Conservation (phyloP, 2,888 invertebrate species). For the Thera britannica region DNA sequence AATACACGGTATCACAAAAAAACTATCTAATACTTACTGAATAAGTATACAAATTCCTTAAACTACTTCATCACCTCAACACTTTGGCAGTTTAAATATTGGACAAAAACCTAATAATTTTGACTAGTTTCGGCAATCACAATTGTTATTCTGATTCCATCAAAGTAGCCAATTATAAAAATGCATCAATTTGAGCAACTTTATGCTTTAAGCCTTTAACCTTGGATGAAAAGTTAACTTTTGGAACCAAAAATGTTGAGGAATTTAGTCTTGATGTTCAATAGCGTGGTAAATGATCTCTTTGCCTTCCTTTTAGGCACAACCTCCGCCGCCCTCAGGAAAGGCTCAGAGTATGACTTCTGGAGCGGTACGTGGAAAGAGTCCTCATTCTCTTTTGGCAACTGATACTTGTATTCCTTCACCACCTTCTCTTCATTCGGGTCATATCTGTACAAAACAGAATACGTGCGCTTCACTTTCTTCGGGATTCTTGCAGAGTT, state of each 20-base stretch:
- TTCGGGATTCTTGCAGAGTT: conserved; percentile 64
- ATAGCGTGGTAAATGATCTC: conserved; percentile 75
- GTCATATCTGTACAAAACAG: conserved; percentile 78
- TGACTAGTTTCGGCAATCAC: conserved; percentile 54
- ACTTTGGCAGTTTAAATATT: conserved; percentile 15
- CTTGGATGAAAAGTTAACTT: conserved; percentile 57
- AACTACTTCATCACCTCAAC: conserved; percentile 21
- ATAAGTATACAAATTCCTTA: conserved; percentile 40
- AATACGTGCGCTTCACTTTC: conserved; percentile 79
- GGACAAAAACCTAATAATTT: conserved; percentile 21
- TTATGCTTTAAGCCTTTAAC: conserved; percentile 50
- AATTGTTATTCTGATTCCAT: conserved; percentile 41
- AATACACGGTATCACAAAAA: conserved; percentile 72
- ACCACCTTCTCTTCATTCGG: conserved; percentile 76
- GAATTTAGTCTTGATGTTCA: conserved; percentile 79
- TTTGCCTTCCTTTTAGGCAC: conserved; percentile 78
- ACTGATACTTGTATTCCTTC: conserved; percentile 78
- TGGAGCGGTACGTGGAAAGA: conserved; percentile 55
- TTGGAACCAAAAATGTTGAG: conserved; percentile 77
- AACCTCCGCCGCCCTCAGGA: conserved; percentile 65
- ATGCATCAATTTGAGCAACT: conserved; percentile 81
- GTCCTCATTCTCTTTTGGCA: conserved; percentile 59
- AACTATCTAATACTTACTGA: conserved; percentile 37
- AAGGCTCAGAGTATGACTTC: conserved; percentile 74
- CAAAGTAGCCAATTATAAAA: conserved; percentile 58